Evolutionary conservation across 2,113 vertebrate genomes (phyloP), one percentile per base, ranked within the genome.

Genomic region (Pleuronectes platessa): DNA sequence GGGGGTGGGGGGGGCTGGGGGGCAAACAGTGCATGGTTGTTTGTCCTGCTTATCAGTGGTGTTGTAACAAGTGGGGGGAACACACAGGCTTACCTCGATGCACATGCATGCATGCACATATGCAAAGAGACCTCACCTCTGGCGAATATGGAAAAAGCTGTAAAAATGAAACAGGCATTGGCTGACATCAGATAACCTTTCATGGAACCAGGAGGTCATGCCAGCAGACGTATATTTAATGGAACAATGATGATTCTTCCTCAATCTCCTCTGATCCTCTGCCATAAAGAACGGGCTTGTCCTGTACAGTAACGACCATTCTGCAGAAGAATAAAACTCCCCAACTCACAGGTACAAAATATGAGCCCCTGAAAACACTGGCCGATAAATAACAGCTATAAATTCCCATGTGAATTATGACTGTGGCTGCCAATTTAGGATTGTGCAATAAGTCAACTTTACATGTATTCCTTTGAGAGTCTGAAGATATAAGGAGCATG

Each of bases 1-100:
- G 26, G 26, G 2, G 66, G 65, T 53, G 62, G 61, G 66, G 85
- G 79, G 83, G 3, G 26, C 1, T 1, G 61, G 66, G 85, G 79
- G 83, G 89, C 89, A 91, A 93, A 92, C 88, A 86, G 82, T 72
- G 77, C 77, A 68, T 45, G 65, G 70, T 74, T 91, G 90, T 92
- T 93, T 93, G 89, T 88, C 68, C 63, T 84, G 72, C 91, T 92
- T 93, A 93, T 93, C 92, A 87, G 75, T 23, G 47, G 76, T 93
- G 89, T 93, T 92, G 92, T 91, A 92, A 92, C 90, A 89, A 89
- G 89, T 83, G 84, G 89, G 89, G 89, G 71, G 75, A 81, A 85
- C 90, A 91, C 74, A 81, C 81, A 83, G 68, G 67, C 71, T 91
- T 84, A 88, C 85, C 83, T 81, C 81, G 75, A 59, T 4, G 5